Evolutionary conservation across 1,140 invertebrate genomes (phyloP).

Genomic region (Eriocheir sinensis): DNA sequence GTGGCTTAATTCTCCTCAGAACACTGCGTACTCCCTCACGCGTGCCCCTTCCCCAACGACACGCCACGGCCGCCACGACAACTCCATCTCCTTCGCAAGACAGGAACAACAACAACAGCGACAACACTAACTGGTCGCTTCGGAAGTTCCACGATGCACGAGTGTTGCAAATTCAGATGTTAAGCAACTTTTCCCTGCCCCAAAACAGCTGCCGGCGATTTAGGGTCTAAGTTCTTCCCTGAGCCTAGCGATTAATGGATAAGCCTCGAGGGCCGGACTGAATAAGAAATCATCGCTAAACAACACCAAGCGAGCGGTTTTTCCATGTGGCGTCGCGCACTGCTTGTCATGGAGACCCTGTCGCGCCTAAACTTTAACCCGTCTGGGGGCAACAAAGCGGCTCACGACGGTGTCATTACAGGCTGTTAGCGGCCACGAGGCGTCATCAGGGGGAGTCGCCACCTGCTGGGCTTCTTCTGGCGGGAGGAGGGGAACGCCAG

Average conservation of each 20-base stretch:
- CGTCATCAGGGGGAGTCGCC: neutral
- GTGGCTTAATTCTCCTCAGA: too few species aligned
- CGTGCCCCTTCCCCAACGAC: too few species aligned
- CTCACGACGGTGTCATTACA: neutral
- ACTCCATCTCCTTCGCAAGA: neutral
- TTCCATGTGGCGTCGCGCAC: neutral
- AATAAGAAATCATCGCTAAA: neutral
- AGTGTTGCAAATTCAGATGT: neutral
- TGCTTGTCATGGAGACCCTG: neutral
- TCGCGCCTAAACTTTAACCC: neutral
- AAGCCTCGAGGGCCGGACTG: neutral
- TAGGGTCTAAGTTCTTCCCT: neutral
- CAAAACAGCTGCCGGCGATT: neutral
- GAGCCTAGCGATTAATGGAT: neutral
- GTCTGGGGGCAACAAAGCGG: neutral
- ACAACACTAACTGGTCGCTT: too few species aligned
- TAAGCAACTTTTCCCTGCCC: neutral
- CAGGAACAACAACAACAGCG: too few species aligned
- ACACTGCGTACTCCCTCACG: too few species aligned
- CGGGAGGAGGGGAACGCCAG: neutral
- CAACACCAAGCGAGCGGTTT: neutral
- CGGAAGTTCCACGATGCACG: too few species aligned
- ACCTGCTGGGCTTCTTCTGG: slow-evolving; percentile 1
- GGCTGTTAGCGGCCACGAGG: neutral
- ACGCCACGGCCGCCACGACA: too few species aligned